Percentiles rank a stretch among this genome's conserved stretches.
phyloP scores from a whole-genome alignment of 2,888 invertebrate genomes.

The Dynastes maya region DNA sequence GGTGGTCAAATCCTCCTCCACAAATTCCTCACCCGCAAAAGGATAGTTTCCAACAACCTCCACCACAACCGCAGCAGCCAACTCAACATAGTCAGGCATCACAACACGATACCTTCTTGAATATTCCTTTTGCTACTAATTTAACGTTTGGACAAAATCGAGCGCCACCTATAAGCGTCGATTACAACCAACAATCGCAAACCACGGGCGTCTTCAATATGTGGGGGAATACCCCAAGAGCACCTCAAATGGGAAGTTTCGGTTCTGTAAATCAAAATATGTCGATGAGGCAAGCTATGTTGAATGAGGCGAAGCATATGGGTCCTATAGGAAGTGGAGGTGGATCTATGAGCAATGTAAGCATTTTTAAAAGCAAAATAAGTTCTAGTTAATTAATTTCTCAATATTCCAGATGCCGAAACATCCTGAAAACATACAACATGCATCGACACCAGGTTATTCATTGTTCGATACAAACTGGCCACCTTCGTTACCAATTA shows the following conservation, averaged over 20 bases:
- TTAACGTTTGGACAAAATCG: conserved; percentile 47
- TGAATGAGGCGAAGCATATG: conserved; percentile 66
- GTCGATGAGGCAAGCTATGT: conserved; percentile 68
- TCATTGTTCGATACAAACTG: conserved; percentile 70
- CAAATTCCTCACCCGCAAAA: conserved; percentile 41
- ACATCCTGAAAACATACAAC: conserved; percentile 49
- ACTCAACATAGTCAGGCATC: conserved; percentile 5
- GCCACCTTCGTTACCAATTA: conserved; percentile 66
- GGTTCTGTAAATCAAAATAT: conserved; percentile 58
- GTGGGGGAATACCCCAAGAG: conserved; percentile 57
- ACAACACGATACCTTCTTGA: conserved; percentile 53
- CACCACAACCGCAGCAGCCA: conserved; percentile 49
- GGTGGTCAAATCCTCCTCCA: conserved; percentile 57
- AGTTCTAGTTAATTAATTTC: background rate
- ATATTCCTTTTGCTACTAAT: conserved; percentile 51
- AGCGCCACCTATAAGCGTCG: conserved; percentile 50
- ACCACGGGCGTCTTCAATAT: conserved; percentile 60
- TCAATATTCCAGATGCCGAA: conserved; percentile 48
- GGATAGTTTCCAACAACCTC: conserved; percentile 47
- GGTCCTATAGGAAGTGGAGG: conserved; percentile 48
- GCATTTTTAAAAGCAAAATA: conserved; percentile 14
- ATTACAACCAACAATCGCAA: conserved; percentile 52
- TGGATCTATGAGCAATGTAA: conserved; percentile 42
- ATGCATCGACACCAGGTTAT: conserved; percentile 62
- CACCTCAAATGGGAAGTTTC: conserved; percentile 42